A percentile compares a stretch with the other conserved stretches of the same genome.
Evolutionary conservation across 2,797 vertebrate species (phyloP).

Genomic region (Spinus olivaceus): DNA sequence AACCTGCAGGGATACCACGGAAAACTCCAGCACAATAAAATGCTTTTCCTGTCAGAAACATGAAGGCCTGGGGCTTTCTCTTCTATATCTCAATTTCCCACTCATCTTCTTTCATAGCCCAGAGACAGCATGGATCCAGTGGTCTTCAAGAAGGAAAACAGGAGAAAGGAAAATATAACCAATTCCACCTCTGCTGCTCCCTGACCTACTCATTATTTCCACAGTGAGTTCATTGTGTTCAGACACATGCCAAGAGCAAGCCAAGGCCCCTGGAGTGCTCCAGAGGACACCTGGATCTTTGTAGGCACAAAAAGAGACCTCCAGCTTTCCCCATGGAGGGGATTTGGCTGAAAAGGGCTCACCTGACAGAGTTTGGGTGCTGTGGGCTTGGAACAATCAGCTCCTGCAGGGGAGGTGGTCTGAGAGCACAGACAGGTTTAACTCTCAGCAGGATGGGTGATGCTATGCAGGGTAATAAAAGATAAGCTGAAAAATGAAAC

Average conservation of each 20-base stretch:
- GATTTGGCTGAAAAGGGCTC: not conserved
- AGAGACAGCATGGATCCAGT: not conserved
- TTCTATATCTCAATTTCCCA: not conserved
- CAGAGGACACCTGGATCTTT: not conserved
- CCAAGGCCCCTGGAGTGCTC: not conserved
- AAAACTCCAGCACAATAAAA: not conserved
- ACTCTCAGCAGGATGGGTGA: not conserved
- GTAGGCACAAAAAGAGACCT: not conserved
- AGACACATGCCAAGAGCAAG: not conserved
- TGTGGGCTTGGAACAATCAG: not conserved
- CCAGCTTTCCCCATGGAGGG: fast-evolving
- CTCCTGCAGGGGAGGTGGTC: not conserved
- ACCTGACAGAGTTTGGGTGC: not conserved
- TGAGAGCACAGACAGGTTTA: not conserved
- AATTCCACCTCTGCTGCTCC: not conserved
- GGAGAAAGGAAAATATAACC: not conserved
- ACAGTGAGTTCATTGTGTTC: fast-evolving
- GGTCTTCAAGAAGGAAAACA: not conserved
- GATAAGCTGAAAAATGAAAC: not conserved
- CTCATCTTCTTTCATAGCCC: not conserved
- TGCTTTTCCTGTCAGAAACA: not conserved
- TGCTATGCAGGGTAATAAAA: not conserved
- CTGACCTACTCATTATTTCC: not conserved
- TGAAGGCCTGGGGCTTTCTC: not conserved
- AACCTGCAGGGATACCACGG: fast-evolving